Conservation (phyloP, 2,797 vertebrate species). For the Thalassophryne amazonica region DNA sequence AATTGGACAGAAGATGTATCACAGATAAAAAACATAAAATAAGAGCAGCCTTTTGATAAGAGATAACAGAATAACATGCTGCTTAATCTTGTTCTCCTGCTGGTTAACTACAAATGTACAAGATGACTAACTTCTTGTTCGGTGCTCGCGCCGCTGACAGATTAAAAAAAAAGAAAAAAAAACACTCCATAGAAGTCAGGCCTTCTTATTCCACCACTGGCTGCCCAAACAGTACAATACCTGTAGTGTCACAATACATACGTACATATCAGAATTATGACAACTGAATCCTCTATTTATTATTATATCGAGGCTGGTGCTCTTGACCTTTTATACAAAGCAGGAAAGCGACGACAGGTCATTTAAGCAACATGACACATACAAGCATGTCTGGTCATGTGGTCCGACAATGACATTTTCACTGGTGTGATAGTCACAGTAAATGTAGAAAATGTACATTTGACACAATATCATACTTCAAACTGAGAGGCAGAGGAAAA, state of each 20-base stretch:
- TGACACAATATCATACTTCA: slow-evolving; percentile 39
- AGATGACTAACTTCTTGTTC: slow-evolving; percentile 59
- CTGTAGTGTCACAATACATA: slow-evolving; percentile 3
- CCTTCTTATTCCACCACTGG: slow-evolving; percentile 8
- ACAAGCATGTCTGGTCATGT: too few relatives aligned
- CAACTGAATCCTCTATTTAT: too few relatives aligned
- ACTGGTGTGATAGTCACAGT: too few relatives aligned
- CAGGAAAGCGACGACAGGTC: too few relatives aligned
- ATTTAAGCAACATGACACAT: too few relatives aligned
- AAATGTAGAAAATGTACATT: neutral
- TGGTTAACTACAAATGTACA: slow-evolving; percentile 51
- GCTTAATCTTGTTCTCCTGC: slow-evolving; percentile 25
- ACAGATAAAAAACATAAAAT: slow-evolving; percentile 37
- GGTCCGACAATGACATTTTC: too few relatives aligned
- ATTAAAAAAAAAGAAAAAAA: slow-evolving; percentile 31
- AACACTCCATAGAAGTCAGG: slow-evolving; percentile 21
- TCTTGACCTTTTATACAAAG: too few relatives aligned
- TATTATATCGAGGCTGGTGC: too few relatives aligned
- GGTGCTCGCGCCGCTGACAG: slow-evolving; percentile 28
- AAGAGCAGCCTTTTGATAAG: slow-evolving; percentile 54
- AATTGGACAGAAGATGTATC: slow-evolving; percentile 41
- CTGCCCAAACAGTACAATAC: neutral
- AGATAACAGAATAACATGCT: slow-evolving; percentile 19
- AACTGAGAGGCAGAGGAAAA: slow-evolving; percentile 39
- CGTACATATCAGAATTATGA: too few relatives aligned